Percentiles rank a stretch among this genome's conserved stretches.
Conservation (phyloP, 2,797 vertebrate species). For the Podarcis lilfordi region DNA sequence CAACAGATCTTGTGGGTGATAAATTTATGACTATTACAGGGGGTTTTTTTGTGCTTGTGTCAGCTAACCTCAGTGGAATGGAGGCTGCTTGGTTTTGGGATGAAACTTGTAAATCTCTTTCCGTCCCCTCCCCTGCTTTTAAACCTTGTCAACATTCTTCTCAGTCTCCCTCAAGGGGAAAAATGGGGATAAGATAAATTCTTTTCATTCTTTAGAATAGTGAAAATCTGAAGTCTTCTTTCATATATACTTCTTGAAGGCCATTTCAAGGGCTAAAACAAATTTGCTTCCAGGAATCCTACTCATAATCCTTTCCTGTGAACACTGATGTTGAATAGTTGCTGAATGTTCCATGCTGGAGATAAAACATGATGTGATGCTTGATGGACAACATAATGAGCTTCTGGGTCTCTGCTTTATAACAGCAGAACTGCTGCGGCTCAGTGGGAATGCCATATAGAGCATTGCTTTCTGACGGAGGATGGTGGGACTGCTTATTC, state of each 20-base stretch:
- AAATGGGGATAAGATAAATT: not conserved
- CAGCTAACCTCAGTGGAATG: constrained; percentile 73
- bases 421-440: too few species aligned
- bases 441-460: too few species aligned
- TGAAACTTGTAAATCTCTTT: constrained; percentile 73
- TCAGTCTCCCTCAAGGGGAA: constrained; percentile 6
- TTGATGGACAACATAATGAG: not conserved
- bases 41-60: constrained; percentile 74
- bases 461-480: too few species aligned
- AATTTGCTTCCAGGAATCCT: not conserved
- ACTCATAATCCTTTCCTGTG: not conserved
- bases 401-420: too few species aligned
- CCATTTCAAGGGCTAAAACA: not conserved
- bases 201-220: not conserved
- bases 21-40: constrained; percentile 70
- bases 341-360: not conserved
- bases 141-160: constrained; percentile 69
- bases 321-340: not conserved
- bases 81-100: constrained; percentile 56
- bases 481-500: too few species aligned
- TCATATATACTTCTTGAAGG: not conserved
- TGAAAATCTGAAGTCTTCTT: not conserved
- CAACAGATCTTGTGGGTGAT: constrained; percentile 68
- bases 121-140: constrained; percentile 33
- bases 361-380: not conserved